Evolutionary conservation across 2,113 vertebrate genomes (phyloP), one percentile per base, ranked within the genome.

Genomic region (Rousettus leschenaultii): DNA sequence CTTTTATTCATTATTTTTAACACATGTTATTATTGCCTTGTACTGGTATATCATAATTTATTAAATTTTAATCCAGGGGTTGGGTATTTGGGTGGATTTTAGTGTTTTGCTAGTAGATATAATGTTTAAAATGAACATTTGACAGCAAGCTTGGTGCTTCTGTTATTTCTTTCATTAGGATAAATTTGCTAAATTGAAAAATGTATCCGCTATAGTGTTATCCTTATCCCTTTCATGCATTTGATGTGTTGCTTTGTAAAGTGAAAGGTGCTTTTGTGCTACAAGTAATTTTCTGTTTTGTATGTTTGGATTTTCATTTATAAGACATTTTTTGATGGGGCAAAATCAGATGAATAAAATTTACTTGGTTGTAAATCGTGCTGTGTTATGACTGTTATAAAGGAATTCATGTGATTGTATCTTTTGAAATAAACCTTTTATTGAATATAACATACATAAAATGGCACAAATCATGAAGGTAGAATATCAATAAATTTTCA

Each of bases 231-330:
- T 88, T 97, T 35, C 77, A 51, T 43, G 38, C n/a, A 89, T 92
- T 74, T 89, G 68, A 89, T 84, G 24, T 45, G 59, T 53, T 92
- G 57, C 14, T 57, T 79, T 94, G 51, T 87, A 80, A 97, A 95
- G 55, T 94, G 65, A 97, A 86, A 90, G 22, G n/a, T 94, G 33
- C n/a, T 94, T 96, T 95, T 92, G 65, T 92, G 40, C 53, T 95
- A 65, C 53, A 95, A 88, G 66, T 79, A 90, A 90, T 92, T 71
- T 96, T 92, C 61, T 61, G n/a, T 95, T 85, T 95, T 80, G 19
- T 53, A 48, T 65, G 10, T 89, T 93, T 92, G 57, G 22, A 91
- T 89, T 96, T 92, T 51, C 57, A 85, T 86, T 95, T 90, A 53
- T 79, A 79, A 40, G 38, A 59, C 45, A 90, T 59, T 89, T 79